phyloP scores from a whole-genome alignment of 2,888 invertebrate genomes.

The Hypomecis punctinalis region DNA sequence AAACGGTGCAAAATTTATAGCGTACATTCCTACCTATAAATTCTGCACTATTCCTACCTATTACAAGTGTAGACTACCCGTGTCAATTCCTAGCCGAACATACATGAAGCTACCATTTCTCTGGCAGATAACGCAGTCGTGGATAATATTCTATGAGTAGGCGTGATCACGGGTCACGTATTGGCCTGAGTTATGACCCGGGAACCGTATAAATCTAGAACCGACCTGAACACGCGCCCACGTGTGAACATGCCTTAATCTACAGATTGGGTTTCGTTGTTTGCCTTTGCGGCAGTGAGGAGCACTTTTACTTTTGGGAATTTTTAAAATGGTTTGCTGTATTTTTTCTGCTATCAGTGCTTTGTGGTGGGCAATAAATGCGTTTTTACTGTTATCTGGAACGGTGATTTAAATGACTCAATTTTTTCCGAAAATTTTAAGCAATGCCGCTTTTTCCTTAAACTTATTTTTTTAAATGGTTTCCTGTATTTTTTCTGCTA shows the following conservation, averaged over 20 bases:
- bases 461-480: too few relatives aligned
- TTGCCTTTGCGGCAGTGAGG: slow-evolving; percentile 22
- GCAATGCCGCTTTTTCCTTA: too few relatives aligned
- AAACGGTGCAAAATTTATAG: not conserved
- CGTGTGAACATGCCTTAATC: slow-evolving; percentile 44
- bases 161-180: slow-evolving; percentile 83
- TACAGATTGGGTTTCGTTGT: slow-evolving; percentile 35
- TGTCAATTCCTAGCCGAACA: slow-evolving; percentile 5
- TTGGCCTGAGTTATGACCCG: slow-evolving; percentile 76
- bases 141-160: slow-evolving; percentile 64
- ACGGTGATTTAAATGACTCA: too few relatives aligned
- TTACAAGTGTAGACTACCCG: not conserved
- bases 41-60: too few relatives aligned
- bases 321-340: too few relatives aligned
- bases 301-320: slow-evolving; percentile 28
- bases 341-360: too few relatives aligned
- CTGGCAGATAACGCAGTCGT: slow-evolving; percentile 56
- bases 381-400: too few relatives aligned
- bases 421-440: too few relatives aligned
- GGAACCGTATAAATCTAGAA: slow-evolving; percentile 72
- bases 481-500: too few relatives aligned
- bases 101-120: slow-evolving; percentile 68
- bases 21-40: not conserved
- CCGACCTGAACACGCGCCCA: slow-evolving; percentile 62
- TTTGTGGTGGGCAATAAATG: too few relatives aligned